A percentile compares a stretch with the other conserved stretches of the same genome.
Conservation (phyloP, 2,888 invertebrate species). For the Zygothrica quintamaculata region DNA sequence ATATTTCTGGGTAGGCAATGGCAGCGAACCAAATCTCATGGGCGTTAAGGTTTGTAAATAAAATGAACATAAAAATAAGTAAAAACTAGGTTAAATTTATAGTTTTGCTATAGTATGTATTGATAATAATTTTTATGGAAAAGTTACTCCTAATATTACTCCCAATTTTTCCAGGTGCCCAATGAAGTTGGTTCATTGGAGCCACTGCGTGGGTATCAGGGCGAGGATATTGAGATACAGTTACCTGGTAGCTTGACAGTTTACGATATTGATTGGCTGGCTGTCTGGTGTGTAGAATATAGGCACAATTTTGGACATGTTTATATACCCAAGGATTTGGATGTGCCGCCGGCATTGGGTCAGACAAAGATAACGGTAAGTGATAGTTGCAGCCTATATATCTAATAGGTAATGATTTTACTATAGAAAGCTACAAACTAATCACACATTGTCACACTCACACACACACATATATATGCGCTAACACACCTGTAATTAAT, state of each 20-base stretch:
- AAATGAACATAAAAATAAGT: neutral
- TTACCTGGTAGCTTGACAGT: constrained; percentile 93
- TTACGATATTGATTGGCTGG: constrained; percentile 95
- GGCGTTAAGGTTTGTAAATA: constrained; percentile 89
- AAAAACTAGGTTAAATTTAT: no score
- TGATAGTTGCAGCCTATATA: constrained; percentile 40
- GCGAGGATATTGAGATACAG: constrained; percentile 96
- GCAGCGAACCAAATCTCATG: constrained; percentile 91
- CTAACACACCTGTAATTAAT: constrained; percentile 44
- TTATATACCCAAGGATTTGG: constrained; percentile 92
- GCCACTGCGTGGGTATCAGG: constrained; percentile 93
- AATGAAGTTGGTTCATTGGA: constrained; percentile 94
- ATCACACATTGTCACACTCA: constrained; percentile 4
- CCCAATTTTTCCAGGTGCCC: constrained; percentile 87
- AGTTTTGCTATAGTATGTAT: neutral
- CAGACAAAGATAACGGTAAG: constrained; percentile 96
- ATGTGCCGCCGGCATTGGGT: constrained; percentile 95
- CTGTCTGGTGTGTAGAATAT: constrained; percentile 96
- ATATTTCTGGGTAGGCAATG: constrained; percentile 97
- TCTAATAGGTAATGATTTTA: no score
- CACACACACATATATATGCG: constrained; percentile 10
- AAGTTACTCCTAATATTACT: neutral
- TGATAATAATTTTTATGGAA: no score
- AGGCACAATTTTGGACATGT: constrained; percentile 96
- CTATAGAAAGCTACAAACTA: no score